Evolutionary conservation across 1,140 invertebrate genomes (phyloP).

Genomic region (Pseudomyrmex pallidus): DNA sequence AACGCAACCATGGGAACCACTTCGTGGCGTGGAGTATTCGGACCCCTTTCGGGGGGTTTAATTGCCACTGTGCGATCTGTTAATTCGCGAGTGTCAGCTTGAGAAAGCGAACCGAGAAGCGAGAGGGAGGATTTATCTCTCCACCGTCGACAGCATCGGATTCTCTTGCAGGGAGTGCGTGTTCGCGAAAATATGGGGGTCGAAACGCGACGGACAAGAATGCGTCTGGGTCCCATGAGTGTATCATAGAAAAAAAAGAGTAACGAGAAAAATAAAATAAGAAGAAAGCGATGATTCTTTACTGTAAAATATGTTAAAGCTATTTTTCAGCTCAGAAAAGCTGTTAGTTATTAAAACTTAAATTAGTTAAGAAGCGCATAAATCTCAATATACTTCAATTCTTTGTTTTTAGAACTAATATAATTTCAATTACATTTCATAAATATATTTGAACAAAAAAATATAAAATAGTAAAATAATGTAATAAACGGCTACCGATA

Average conservation of each 20-base stretch:
- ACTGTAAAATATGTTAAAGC: not conserved
- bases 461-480: too few species aligned
- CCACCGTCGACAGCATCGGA: slow-evolving; percentile 33
- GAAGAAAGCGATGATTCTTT: not conserved
- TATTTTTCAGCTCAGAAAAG: too few species aligned
- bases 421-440: not conserved
- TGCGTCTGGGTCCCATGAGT: not conserved
- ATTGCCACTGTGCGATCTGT: slow-evolving; percentile 81
- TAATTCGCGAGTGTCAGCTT: slow-evolving; percentile 82
- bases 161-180: slow-evolving; percentile 6
- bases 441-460: too few species aligned
- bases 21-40: slow-evolving; percentile 35
- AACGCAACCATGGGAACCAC: slow-evolving; percentile 75
- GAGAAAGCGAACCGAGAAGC: slow-evolving; percentile 71
- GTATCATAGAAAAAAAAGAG: not conserved
- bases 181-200: slow-evolving; percentile 37
- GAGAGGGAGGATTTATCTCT: slow-evolving; percentile 53
- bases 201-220: slow-evolving; percentile 52
- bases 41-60: slow-evolving; percentile 75
- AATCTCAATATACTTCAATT: too few species aligned
- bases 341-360: too few species aligned
- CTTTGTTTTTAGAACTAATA: too few species aligned
- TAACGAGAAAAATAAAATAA: not conserved
- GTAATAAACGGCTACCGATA: too few species aligned
- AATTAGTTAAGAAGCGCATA: too few species aligned